These are phyloP conservation scores for Balaeniceps rex DNA, from an alignment of 2,113 vertebrate species.

Conservation along the genomic window DNA sequence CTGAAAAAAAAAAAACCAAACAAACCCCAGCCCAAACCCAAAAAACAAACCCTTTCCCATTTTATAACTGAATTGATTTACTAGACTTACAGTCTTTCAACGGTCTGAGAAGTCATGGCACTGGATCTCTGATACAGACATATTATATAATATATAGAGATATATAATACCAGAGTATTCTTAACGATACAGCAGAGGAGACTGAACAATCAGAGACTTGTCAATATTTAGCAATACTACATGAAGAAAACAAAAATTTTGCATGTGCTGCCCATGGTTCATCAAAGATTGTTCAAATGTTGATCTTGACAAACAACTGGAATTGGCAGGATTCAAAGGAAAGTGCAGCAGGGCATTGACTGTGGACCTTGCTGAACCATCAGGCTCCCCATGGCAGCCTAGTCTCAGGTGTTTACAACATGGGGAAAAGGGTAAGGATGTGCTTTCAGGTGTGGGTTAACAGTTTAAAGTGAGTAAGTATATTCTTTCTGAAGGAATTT, in stretches of 20 bases:
- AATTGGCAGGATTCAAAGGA: background rate
- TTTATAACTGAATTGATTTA: background rate
- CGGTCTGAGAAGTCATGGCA: background rate
- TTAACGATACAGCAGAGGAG: background rate
- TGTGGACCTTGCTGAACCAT: background rate
- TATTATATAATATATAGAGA: no score
- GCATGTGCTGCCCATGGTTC: background rate
- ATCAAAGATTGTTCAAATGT: background rate
- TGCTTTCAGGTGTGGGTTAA: background rate
- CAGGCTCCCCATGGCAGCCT: background rate
- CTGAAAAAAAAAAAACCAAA: background rate
- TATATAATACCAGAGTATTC: background rate
- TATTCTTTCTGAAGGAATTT: background rate
- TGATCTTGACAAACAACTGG: background rate
- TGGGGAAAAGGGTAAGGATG: background rate
- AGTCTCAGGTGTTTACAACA: background rate
- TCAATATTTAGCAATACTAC: background rate
- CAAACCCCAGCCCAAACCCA: background rate
- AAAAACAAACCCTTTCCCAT: background rate
- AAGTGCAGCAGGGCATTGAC: background rate
- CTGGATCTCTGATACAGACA: background rate
- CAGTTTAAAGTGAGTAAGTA: background rate
- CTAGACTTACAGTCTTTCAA: background rate
- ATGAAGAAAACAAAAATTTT: background rate
- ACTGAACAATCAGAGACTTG: background rate